A percentile compares a stretch with the other conserved stretches of the same genome.
Conservation (phyloP, 2,113 vertebrate genomes). For the Stercorarius parasiticus region DNA sequence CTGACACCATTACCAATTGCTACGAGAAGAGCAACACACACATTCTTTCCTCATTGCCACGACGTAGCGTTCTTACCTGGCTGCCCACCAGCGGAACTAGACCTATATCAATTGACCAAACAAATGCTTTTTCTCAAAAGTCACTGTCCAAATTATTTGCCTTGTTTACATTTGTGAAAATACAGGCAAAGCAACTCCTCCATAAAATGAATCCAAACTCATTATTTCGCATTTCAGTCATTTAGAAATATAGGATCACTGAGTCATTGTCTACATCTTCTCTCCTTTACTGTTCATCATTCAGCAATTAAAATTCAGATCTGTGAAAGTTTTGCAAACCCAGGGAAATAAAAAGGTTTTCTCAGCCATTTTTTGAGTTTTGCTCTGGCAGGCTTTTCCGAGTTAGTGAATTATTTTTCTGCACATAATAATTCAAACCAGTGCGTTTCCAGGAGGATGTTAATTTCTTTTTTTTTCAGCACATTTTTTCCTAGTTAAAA, state of each 20-base stretch:
- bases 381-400: not conserved
- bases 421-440: not conserved
- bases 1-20: not conserved
- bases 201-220: not conserved
- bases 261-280: not conserved
- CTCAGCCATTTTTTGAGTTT: not conserved
- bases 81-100: not conserved
- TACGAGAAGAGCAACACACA: not conserved
- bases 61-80: not conserved
- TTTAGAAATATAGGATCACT: not conserved
- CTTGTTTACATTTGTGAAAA: not conserved
- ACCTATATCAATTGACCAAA: not conserved
- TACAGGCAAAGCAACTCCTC: not conserved
- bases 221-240: not conserved
- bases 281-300: not conserved
- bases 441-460: not conserved
- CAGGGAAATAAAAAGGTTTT: not conserved
- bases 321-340: not conserved
- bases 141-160: not conserved
- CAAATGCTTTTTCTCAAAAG: not conserved
- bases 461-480: not conserved
- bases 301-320: not conserved
- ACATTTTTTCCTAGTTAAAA: not conserved
- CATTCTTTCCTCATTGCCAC: fast-evolving
- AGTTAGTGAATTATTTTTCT: not conserved